Evolutionary conservation across 2,797 vertebrate species (phyloP).

Genomic region (Dallia pectoralis): DNA sequence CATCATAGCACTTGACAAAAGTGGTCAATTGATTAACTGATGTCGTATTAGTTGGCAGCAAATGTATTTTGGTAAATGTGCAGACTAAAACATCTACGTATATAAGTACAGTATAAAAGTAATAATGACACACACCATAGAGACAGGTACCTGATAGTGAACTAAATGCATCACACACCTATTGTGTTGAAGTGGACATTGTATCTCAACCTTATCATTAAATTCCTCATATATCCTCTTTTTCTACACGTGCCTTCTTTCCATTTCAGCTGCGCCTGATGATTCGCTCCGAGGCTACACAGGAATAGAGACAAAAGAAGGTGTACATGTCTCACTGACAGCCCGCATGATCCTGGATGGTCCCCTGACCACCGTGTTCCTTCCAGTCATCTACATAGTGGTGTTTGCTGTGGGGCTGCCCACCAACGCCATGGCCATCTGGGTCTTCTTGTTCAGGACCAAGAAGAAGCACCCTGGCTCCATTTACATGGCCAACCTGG

Average conservation of each 20-base stretch:
- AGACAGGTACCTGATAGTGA: too few relatives aligned
- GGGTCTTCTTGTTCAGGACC: conserved; percentile 84
- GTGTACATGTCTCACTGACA: conserved; percentile 55
- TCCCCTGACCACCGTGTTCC: conserved; percentile 81
- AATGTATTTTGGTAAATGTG: too few relatives aligned
- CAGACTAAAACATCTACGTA: too few relatives aligned
- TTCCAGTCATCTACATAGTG: conserved; percentile 84
- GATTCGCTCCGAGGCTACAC: conserved; percentile 66
- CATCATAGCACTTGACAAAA: too few relatives aligned
- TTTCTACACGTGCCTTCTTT: not conserved
- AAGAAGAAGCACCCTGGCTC: conserved; percentile 84
- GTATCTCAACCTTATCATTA: too few relatives aligned
- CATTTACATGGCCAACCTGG: conserved; percentile 91
- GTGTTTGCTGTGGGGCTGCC: conserved; percentile 83
- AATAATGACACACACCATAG: too few relatives aligned
- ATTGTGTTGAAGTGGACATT: too few relatives aligned
- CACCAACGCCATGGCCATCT: conserved; percentile 80
- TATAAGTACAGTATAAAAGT: too few relatives aligned
- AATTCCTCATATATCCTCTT: not conserved
- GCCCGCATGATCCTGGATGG: conserved; percentile 69
- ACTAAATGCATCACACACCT: too few relatives aligned
- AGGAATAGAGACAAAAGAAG: conserved; percentile 46
- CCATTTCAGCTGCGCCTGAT: not conserved
- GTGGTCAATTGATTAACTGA: too few relatives aligned
- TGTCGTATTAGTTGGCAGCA: too few relatives aligned